A percentile compares a stretch with the other conserved stretches of the same genome.
Evolutionary conservation across 2,113 vertebrate species (phyloP).

Genomic region (Oxyruncus cristatus): DNA sequence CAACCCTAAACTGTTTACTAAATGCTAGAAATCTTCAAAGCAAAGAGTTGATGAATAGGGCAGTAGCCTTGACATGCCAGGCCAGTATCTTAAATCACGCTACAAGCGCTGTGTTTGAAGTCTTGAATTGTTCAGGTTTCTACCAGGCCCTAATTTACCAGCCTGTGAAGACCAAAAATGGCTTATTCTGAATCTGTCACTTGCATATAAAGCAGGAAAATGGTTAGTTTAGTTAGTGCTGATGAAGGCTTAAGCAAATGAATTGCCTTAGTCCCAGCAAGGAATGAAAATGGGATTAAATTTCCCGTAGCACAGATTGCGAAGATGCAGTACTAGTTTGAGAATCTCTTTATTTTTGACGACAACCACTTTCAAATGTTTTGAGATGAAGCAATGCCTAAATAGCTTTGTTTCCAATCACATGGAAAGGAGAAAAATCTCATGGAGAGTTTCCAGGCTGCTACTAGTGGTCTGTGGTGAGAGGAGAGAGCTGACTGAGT

Average conservation of each 20-base stretch:
- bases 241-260: neutral
- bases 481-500: neutral
- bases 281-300: neutral
- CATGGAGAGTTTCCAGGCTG: neutral
- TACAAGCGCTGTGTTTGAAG: neutral
- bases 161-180: neutral
- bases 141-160: neutral
- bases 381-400: neutral
- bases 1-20: slow-evolving; percentile 35
- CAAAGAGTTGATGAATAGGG: slow-evolving; percentile 17
- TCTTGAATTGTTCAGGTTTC: slow-evolving; percentile 20
- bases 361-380: neutral
- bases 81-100: slow-evolving; percentile 35
- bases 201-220: neutral
- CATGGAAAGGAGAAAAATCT: neutral
- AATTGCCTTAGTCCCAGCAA: neutral
- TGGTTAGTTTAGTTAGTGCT: slow-evolving; percentile 9
- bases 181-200: neutral
- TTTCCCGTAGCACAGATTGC: neutral
- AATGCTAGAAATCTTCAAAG: slow-evolving; percentile 49
- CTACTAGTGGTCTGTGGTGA: neutral
- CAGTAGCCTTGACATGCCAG: neutral
- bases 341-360: neutral
- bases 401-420: neutral
- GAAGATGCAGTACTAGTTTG: neutral